phyloP scores from a whole-genome alignment of 2,888 invertebrate genomes.

The Andricus quercusramuli region DNA sequence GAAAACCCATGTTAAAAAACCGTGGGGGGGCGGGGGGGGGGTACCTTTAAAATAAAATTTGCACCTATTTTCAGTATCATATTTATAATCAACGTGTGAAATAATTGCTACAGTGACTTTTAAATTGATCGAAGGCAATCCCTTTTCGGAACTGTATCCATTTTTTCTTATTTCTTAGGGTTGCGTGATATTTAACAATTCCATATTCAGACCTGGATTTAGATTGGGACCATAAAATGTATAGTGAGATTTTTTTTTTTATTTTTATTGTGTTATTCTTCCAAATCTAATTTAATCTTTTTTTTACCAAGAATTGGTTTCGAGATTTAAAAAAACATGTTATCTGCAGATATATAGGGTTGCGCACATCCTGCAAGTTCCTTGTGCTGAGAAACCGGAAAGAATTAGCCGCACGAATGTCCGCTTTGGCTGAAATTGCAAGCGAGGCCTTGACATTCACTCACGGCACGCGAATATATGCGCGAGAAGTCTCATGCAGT shows the following conservation, averaged over 20 bases:
- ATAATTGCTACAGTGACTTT: too few species aligned
- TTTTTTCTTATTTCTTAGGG: too few species aligned
- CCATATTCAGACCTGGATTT: too few species aligned
- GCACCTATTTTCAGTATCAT: too few species aligned
- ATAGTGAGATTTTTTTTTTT: neutral
- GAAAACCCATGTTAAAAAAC: too few species aligned
- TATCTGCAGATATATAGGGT: neutral
- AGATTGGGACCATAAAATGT: too few species aligned
- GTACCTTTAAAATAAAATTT: too few species aligned
- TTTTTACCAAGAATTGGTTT: neutral
- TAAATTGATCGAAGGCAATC: too few species aligned
- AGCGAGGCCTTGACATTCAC: slow-evolving; percentile 62
- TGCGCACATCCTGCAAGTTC: slow-evolving; percentile 15
- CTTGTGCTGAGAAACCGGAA: slow-evolving; percentile 27
- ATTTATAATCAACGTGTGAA: too few species aligned
- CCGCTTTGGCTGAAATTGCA: slow-evolving; percentile 59
- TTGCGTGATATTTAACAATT: too few species aligned
- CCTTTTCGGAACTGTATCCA: too few species aligned
- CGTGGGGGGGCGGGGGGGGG: too few species aligned
- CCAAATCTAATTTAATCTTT: neutral
- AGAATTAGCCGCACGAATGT: slow-evolving; percentile 49
- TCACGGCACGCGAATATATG: slow-evolving; percentile 27
- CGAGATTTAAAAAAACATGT: neutral
- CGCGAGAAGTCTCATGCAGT: neutral
- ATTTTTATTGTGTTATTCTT: neutral